Percentiles rank a stretch among this genome's conserved stretches.
Conservation (phyloP, 2,113 vertebrate genomes). For the Cephalopholis sonnerati region DNA sequence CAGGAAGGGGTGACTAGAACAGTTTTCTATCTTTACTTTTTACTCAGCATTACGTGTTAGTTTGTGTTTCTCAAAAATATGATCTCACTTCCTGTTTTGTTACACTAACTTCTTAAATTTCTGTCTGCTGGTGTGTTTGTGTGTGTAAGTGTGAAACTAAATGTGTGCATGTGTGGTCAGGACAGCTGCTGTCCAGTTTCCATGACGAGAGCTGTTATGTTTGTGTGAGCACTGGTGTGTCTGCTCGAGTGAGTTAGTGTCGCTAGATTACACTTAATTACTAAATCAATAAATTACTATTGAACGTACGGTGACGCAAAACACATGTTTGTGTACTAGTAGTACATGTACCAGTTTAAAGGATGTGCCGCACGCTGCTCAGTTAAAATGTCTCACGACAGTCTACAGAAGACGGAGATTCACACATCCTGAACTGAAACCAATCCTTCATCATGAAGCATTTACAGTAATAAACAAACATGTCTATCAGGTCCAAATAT, state of each 20-base stretch:
- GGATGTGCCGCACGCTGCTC: background rate
- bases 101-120: background rate
- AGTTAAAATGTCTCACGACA: background rate
- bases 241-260: background rate
- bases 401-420: background rate
- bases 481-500: background rate
- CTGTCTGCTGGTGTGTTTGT: background rate
- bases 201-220: slow-evolving; percentile 5
- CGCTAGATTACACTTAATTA: background rate
- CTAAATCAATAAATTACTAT: background rate
- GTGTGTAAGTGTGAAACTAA: slow-evolving; percentile 10
- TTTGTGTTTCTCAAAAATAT: slow-evolving; percentile 23
- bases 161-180: slow-evolving; percentile 32
- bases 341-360: background rate
- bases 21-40: background rate
- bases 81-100: slow-evolving; percentile 64
- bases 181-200: slow-evolving; percentile 16
- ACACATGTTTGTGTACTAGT: no score
- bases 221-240: background rate
- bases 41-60: background rate
- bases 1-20: background rate
- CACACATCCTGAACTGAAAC: background rate
- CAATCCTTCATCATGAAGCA: background rate
- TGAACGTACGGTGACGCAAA: background rate
- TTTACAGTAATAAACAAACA: background rate